Base-by-base conservation (phyloP, 2,888 invertebrate species). In the Amphipyra tragopoginis region DNA sequence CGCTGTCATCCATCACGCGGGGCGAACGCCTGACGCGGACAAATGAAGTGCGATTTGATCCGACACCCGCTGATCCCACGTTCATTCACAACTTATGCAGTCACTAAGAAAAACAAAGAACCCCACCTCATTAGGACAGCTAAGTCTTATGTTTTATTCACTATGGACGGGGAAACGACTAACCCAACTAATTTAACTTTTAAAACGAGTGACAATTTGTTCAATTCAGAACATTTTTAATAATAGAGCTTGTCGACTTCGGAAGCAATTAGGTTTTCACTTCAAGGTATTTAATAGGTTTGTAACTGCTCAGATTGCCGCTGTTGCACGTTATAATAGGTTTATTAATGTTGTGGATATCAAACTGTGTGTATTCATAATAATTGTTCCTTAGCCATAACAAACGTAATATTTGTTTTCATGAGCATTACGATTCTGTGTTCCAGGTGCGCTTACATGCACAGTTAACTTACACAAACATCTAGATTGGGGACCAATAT, bases 21-120 rank as follows among this genome's bases (percentile, higher is more conserved):
- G 85, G 80, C 67, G 78, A 85, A 83, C 81, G 83, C 70, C 83
- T 92, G 94, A 93, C 93, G 84, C 85, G 89, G 91, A 94, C 93
- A 93, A 94, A 94, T 94, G 93, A 93, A 94, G 89, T 93, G 89
- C 91, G 91, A 94, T 94, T 92, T 92, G 91, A 93, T 93, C 91
- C 89, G 79, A 84, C 90, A 83, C 88, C 81, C 86, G 60, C 83
- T 85, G 87, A 89, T 90, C 91, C 89, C 84, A 86, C 88, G 90
- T 90, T 90, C 89, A 91, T 89, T 86, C 89, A 87, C 91, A 89
- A 92, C 91, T 93, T 92, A 91, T 92, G 88, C 92, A 92, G 89
- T 88, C 89, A 80, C 86, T 77, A 87, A 89, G 89, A 93, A 93
- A 93, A 91, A 92, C 90, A 90, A 89, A 88, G 84, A 84, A 81